Evolutionary conservation across 2,113 vertebrate genomes (phyloP).

Genomic region (Paraplagusia blochii): DNA sequence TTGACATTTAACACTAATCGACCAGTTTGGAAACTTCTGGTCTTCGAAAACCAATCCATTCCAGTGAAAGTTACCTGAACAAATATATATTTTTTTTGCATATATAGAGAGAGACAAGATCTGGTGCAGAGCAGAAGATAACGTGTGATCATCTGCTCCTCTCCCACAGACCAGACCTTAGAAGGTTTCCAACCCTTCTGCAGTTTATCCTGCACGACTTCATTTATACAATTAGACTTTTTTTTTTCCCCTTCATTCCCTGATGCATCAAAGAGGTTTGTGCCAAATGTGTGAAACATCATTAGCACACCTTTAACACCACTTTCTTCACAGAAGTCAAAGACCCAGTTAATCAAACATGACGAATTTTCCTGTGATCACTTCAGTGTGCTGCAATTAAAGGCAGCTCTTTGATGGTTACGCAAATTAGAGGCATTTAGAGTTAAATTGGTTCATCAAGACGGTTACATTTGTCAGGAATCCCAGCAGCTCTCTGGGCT

Average conservation of each 20-base stretch:
- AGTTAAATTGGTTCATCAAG: slow-evolving; percentile 12
- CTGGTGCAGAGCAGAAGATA: slow-evolving; percentile 3
- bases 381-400: slow-evolving; percentile 4
- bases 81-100: too few relatives aligned
- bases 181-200: slow-evolving; percentile 12
- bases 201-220: slow-evolving; percentile 21
- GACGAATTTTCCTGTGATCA: slow-evolving; percentile 27
- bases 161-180: slow-evolving; percentile 1
- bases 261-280: slow-evolving; percentile 6
- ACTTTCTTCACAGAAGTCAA: slow-evolving; percentile 9
- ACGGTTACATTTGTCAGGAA: slow-evolving; percentile 16
- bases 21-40: slow-evolving; percentile 13
- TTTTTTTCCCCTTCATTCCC: slow-evolving; percentile 16
- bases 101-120: background rate
- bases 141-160: background rate
- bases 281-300: slow-evolving; percentile 17
- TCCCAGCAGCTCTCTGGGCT: slow-evolving; percentile 5
- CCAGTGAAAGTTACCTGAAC: too few relatives aligned
- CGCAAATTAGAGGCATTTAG: slow-evolving; percentile 27
- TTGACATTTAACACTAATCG: slow-evolving; percentile 17
- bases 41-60: slow-evolving; percentile 3
- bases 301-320: slow-evolving; percentile 27
- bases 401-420: slow-evolving; percentile 18
- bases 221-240: slow-evolving; percentile 32
- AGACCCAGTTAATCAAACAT: slow-evolving; percentile 31